A percentile compares a stretch with the other conserved stretches of the same genome.
Evolutionary conservation across 2,797 vertebrate species (phyloP).

Genomic region (Cossypha dichroa): DNA sequence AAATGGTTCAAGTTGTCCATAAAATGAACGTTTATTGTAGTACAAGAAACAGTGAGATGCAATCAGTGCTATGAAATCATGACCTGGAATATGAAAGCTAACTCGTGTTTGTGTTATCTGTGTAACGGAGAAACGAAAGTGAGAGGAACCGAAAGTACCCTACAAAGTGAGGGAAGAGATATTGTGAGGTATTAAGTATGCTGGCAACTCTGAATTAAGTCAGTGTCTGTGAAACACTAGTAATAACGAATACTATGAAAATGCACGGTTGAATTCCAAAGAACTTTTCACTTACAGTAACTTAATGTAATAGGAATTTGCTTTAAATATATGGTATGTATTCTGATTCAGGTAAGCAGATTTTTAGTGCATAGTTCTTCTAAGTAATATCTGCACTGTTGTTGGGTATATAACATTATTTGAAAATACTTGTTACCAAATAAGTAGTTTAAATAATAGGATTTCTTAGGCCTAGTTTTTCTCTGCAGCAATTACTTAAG

Average conservation of each 20-base stretch:
- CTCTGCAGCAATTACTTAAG: neutral
- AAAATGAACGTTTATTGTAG: neutral
- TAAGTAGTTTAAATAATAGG: neutral
- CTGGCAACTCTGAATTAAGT: neutral
- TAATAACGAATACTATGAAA: neutral
- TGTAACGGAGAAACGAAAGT: neutral
- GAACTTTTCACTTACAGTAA: neutral
- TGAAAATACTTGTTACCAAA: neutral
- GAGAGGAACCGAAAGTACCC: neutral
- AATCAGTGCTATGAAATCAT: accelerated
- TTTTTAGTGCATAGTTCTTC: neutral
- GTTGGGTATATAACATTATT: neutral
- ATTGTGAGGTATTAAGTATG: neutral
- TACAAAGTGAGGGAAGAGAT: neutral
- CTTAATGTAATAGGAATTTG: neutral
- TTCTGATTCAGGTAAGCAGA: neutral
- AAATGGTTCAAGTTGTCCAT: neutral
- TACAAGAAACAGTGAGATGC: neutral
- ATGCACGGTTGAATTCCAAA: neutral
- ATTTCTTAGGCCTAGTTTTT: neutral
- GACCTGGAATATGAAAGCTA: neutral
- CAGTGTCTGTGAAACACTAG: neutral
- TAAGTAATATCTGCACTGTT: neutral
- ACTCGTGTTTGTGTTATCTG: neutral
- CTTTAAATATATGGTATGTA: neutral